phyloP scores from a whole-genome alignment of 1,140 invertebrate species.

The Manduca sexta region DNA sequence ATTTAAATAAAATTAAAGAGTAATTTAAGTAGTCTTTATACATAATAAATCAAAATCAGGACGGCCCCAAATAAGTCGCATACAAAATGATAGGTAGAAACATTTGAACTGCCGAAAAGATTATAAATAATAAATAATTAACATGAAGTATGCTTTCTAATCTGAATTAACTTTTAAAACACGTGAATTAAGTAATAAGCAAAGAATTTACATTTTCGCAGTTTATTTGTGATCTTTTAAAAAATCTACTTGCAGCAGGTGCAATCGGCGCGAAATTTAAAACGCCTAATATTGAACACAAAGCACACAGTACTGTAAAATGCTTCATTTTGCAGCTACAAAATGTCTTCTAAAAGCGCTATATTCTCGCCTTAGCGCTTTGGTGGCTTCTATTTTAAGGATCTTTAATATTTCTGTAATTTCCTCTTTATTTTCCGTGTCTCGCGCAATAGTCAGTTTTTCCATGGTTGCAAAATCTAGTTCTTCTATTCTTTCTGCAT shows the following conservation, averaged over 20 bases:
- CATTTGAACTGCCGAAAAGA: too few species aligned
- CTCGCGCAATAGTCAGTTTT: conserved; percentile 42
- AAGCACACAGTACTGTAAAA: conserved; percentile 17
- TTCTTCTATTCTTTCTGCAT: conserved; percentile 59
- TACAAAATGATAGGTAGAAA: too few species aligned
- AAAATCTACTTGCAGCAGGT: background rate
- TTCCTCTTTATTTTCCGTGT: conserved; percentile 51
- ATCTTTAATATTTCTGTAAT: conserved; percentile 49
- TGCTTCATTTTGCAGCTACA: conserved; percentile 28
- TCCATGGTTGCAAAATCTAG: conserved; percentile 62
- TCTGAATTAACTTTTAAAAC: too few species aligned
- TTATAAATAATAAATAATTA: too few species aligned
- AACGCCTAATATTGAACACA: conserved; percentile 15
- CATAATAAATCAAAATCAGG: too few species aligned
- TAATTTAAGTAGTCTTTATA: too few species aligned
- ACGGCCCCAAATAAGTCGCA: too few species aligned
- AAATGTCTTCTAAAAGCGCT: conserved; percentile 53
- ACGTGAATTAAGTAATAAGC: too few species aligned
- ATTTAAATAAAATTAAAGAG: too few species aligned
- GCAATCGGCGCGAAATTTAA: conserved; percentile 31
- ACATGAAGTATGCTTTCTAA: too few species aligned
- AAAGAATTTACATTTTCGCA: too few species aligned
- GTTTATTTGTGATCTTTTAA: too few species aligned
- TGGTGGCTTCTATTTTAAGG: conserved; percentile 52
- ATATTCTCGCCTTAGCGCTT: conserved; percentile 59